Evolutionary conservation across 2,797 vertebrate species (phyloP), one percentile per base, ranked within the genome.

Genomic region (Siniperca undulata): DNA sequence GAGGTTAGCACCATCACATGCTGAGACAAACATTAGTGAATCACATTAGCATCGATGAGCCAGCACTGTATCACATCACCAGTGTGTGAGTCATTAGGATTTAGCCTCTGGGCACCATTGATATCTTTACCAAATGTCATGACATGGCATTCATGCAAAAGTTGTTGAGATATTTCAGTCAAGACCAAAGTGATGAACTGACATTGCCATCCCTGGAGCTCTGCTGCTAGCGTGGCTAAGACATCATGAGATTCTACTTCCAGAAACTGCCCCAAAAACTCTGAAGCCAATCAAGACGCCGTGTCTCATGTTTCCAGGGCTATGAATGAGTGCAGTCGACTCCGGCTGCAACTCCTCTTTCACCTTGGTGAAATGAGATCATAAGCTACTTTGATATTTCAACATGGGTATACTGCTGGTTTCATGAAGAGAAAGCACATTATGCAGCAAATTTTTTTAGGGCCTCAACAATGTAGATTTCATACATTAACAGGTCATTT

Each of bases 291-390:
- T 46, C 42, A n/a, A 72, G 34, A 46, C 53, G 64, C 70, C 17
- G 1, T 22, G 44, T 74, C 34, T 80, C 74, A 75, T 66, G 78
- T 74, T 84, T 80, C 34, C 56, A 59, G 59, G 11, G n/a, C 50
- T 56, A 70, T 48, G 66, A 78, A 64, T 12, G 62, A 81, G 77
- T 34, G 64, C 84, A 72, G 71, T 71, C 9, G 20, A 68, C 53
- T 82, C 61, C 72, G 88, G 86, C 87, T 90, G 84, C 83, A 76
- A 24, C 87, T 88, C 88, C 87, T 89, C 83, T 86, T 82, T 86
- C 80, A 87, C 72, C 71, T 85, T 7, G 59, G 46, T 65, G 38
- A 86, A 87, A 89, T 72, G 75, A 86, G 84, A 88, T 88, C 87
- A 82, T 69, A 85, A 42, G 61, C 34, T 40, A 9, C 79, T 86